These are phyloP conservation scores for Unio delphinus DNA, from an alignment of 2,888 invertebrate genomes.

Conservation along the genomic window DNA sequence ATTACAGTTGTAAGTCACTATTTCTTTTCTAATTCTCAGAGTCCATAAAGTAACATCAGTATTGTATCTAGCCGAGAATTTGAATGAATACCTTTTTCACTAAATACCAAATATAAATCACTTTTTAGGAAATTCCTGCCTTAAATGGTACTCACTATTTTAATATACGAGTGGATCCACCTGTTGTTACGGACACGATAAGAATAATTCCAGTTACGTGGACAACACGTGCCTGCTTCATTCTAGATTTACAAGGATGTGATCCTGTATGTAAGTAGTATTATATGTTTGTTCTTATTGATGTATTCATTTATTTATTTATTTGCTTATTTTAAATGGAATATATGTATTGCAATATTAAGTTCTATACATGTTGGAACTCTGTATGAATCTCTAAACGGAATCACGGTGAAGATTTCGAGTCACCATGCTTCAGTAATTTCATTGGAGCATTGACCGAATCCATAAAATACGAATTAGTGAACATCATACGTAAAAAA, in stretches of 20 bases:
- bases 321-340: not conserved
- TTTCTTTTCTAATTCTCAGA: no score
- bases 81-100: no score
- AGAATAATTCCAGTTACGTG: conserved; percentile 27
- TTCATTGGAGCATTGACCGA: no score
- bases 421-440: no score
- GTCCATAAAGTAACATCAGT: no score
- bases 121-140: conserved; percentile 34
- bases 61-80: no score
- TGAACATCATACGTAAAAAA: no score
- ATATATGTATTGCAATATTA: not conserved
- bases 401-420: not conserved
- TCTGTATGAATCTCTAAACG: not conserved
- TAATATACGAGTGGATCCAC: conserved; percentile 23
- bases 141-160: conserved; percentile 38
- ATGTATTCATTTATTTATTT: no score
- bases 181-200: conserved; percentile 34
- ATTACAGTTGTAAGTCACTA: no score
- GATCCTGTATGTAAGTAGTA: conserved; percentile 36
- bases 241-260: conserved; percentile 40
- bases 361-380: no score
- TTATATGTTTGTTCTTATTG: not conserved
- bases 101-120: no score
- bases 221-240: conserved; percentile 30
- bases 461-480: no score